Evolutionary conservation across 2,113 vertebrate species (phyloP).

Genomic region (Lonchura striata): DNA sequence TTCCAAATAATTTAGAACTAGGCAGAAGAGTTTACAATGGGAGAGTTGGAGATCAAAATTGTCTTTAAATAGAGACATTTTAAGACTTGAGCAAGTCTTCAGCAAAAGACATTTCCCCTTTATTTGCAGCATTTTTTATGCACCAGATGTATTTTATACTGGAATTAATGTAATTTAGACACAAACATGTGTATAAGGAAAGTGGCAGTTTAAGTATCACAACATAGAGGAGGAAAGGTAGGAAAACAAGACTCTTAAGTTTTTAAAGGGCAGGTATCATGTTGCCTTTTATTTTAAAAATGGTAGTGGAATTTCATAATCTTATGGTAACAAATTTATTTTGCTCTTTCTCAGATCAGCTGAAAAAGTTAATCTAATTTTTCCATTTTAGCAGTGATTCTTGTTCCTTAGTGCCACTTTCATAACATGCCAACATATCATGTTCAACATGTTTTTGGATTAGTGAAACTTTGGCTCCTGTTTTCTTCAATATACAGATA

Average conservation of each 20-base stretch:
- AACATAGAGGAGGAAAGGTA: neutral
- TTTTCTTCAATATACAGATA: neutral
- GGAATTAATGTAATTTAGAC: neutral
- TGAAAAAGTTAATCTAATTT: neutral
- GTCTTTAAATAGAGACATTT: neutral
- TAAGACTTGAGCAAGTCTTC: neutral
- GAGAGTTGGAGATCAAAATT: neutral
- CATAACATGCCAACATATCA: accelerated
- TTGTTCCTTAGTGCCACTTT: neutral
- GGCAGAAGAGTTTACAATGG: neutral
- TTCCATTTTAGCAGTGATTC: neutral
- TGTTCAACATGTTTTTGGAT: neutral
- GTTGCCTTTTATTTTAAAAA: neutral
- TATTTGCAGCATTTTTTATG: neutral
- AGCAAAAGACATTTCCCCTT: neutral
- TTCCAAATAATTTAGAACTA: neutral
- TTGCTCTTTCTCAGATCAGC: neutral
- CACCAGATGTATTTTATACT: neutral
- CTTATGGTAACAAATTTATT: neutral
- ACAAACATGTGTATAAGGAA: neutral
- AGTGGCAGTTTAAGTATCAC: neutral
- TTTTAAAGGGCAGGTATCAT: neutral
- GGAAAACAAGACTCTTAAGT: neutral
- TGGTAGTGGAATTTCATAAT: neutral
- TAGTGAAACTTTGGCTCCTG: neutral